Evolutionary conservation across 2,113 vertebrate genomes (phyloP), one percentile per base, ranked within the genome.

Genomic region (Rhea pennata): DNA sequence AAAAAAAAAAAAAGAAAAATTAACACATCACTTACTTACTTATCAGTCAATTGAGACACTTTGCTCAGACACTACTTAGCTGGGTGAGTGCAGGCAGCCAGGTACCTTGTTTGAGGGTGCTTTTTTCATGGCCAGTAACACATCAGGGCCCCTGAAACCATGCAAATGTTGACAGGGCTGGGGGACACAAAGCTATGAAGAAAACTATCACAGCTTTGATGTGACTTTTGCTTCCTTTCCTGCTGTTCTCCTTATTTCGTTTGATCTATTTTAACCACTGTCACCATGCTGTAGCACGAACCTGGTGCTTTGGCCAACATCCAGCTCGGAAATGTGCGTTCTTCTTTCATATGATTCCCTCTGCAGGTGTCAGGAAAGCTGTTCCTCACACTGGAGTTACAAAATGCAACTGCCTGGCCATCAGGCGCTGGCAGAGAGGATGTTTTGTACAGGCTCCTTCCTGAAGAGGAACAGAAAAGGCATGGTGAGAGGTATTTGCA

Each of bases 311-410:
- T 87, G 78, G 87, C 74, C 71, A 85, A 87, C 10, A 83, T 74
- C 67, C 91, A 87, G 78, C 81, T 91, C 59, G n/a, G 72, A 91
- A 95, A 80, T 53, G 40, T 50, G n/a, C 23, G 48, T 72, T 85
- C 54, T 59, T 93, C 88, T 92, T 46, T 77, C 65, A 66, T 90
- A 40, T 23, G 46, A 51, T 80, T 92, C 87, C 81, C 89, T 80
- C 87, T 74, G 61, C 93, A 92, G 92, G 87, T 96, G 92, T 87
- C 74, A 84, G 74, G 66, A 93, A 96, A 93, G 74, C 87, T 91
- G 77, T 74, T 92, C 84, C 75, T 91, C 7, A 0, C 40, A 16
- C 46, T 93, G 3, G 69, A 92, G 58, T 88, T n/a, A 94, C 88
- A 96, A 94, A 88, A 84, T 39, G 42, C 59, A 76, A 72, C 56